Evolutionary conservation across 2,797 vertebrate species (phyloP), one percentile per base, ranked within the genome.

Genomic region (Astyanax mexicanus): DNA sequence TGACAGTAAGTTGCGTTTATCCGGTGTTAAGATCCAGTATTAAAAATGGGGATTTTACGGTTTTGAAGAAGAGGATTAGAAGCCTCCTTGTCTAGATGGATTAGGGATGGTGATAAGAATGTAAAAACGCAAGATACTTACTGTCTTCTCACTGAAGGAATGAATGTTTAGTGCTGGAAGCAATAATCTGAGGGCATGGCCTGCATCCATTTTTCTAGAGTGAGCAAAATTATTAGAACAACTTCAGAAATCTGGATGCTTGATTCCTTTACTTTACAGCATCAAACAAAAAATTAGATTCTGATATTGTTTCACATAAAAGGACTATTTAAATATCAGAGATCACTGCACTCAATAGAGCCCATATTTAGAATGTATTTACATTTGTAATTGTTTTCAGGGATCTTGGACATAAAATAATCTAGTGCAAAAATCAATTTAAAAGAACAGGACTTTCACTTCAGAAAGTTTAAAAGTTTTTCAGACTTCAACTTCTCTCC

Each of bases 51-150:
- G 91, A 87, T 90, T 89, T 84, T 84, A 86, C 87, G 86, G 88
- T 82, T 92, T 86, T 91, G 87, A 89, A 89, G 80, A 60, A 84
- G 82, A 79, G 86, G 90, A 92, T 92, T 89, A 89, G 64, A 70
- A 83, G 79, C 84, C 89, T 89, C 90, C 82, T 80, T 72, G 85
- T 92, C 84, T 88, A 74, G 37, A 72, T 60, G 83, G 90, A 90
- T 86, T 87, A 86, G 64, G 37, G 75, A 80, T 86, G 78, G 86
- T 87, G 79, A 83, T 72, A 47, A 75, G 80, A 82, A 81, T 77
- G 81, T 68, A 84, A 85, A 77, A 87, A 88, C 75, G 77, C 68
- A 58, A 37, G 83, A 83, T 87, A 86, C 70, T 88, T 87, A 87
- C 80, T 17, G 13, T 76, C n/a, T n/a, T n/a, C n/a, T n/a, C 86